phyloP scores from a whole-genome alignment of 2,888 invertebrate genomes.

The Athalia rosae region DNA sequence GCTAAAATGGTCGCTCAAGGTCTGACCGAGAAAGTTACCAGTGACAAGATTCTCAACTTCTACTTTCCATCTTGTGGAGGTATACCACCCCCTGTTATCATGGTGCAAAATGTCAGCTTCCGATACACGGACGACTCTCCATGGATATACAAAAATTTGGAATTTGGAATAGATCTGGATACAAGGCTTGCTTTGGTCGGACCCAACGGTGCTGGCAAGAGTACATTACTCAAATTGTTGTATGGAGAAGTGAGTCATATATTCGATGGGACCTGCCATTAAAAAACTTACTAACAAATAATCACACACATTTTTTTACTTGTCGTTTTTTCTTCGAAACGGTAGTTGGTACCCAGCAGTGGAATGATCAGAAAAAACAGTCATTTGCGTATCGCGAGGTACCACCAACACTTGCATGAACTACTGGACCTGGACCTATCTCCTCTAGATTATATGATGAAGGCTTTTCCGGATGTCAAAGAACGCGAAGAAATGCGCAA shows the following conservation, averaged over 20 bases:
- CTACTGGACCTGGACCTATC: conserved; percentile 94
- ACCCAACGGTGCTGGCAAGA: conserved; percentile 99
- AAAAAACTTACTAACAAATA: conserved; percentile 23
- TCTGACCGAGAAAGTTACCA: conserved; percentile 94
- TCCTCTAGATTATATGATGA: conserved; percentile 99
- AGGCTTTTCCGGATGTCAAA: conserved; percentile 95
- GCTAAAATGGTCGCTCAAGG: conserved; percentile 99
- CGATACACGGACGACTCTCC: conserved; percentile 91
- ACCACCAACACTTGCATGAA: conserved; percentile 99
- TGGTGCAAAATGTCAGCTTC: conserved; percentile 98
- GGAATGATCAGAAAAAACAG: conserved; percentile 99
- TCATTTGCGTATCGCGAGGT: conserved; percentile 96
- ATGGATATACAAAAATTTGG: conserved; percentile 96
- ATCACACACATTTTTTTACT: conserved; percentile 19
- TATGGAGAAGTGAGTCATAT: conserved; percentile 87
- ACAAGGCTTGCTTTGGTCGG: conserved; percentile 96
- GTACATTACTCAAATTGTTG: conserved; percentile 95
- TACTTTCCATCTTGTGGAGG: conserved; percentile 96
- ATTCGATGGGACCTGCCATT: conserved; percentile 26
- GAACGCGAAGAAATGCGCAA: conserved; percentile 99
- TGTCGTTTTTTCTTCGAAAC: conserved; percentile 40
- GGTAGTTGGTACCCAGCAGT: conserved; percentile 89
- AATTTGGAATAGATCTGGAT: conserved; percentile 99
- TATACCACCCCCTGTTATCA: conserved; percentile 99
- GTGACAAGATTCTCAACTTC: conserved; percentile 94